Conservation (phyloP, 1,140 invertebrate species). For the Cyclina sinensis region DNA sequence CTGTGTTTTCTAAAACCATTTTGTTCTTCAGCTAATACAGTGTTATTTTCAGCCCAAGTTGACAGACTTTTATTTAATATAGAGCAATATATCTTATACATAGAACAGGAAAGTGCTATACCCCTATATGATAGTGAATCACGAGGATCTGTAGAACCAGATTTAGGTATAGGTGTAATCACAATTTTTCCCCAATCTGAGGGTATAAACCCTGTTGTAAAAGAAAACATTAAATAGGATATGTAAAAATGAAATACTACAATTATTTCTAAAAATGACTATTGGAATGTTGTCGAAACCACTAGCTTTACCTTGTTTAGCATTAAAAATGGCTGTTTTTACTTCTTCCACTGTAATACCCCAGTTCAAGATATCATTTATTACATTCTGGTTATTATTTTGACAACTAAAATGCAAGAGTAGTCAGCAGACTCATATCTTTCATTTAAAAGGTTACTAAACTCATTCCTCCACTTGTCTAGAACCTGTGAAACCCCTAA, state of each 20-base stretch:
- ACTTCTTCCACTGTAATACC: neutral
- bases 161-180: neutral
- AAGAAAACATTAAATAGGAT: neutral
- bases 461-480: slow-evolving; percentile 16
- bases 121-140: slow-evolving; percentile 30
- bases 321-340: neutral
- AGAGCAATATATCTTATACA: no score
- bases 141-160: neutral
- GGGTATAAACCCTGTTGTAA: neutral
- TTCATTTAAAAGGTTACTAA: slow-evolving; percentile 11
- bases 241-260: neutral
- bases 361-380: no score
- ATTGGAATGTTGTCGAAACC: neutral
- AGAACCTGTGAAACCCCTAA: neutral
- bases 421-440: no score
- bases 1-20: slow-evolving; percentile 15
- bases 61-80: no score
- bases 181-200: neutral
- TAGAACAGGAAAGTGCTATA: neutral
- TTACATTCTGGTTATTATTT: neutral
- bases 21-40: slow-evolving; percentile 21
- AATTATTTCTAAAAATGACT: neutral
- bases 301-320: neutral
- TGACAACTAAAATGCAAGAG: neutral
- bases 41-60: no score